Percentiles rank a stretch among this genome's conserved stretches.
Conservation (phyloP, 2,113 vertebrate species). For the Struthidea cinerea region DNA sequence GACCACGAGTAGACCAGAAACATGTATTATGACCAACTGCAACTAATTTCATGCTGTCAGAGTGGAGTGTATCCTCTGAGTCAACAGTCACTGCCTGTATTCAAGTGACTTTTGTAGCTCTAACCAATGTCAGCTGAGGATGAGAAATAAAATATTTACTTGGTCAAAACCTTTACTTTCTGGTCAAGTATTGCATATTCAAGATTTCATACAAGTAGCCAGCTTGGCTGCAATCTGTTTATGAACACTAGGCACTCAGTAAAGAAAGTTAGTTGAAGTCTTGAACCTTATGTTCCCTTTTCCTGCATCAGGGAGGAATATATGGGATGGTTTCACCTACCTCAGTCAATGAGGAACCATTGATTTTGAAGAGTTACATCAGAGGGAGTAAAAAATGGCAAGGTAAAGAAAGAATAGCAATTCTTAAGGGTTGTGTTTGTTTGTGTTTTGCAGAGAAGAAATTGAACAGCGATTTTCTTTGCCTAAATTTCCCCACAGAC, state of each 20-base stretch:
- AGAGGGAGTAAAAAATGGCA: not conserved
- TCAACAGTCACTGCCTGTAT: not conserved
- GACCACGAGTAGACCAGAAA: not conserved
- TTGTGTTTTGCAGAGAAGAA: not conserved
- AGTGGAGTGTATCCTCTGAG: not conserved
- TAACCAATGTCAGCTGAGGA: not conserved
- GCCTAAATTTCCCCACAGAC: not conserved
- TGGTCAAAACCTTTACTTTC: not conserved
- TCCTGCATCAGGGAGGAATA: not conserved
- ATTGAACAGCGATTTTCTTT: not conserved
- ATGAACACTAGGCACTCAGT: not conserved
- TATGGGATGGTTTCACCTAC: not conserved
- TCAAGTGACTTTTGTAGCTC: not conserved
- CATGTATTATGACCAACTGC: not conserved
- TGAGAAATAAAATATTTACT: not conserved
- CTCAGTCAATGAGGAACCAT: not conserved
- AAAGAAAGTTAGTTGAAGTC: not conserved
- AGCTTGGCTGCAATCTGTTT: not conserved
- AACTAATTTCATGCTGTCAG: constrained; percentile 6
- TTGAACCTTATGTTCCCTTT: not conserved
- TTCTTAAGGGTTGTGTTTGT: not conserved
- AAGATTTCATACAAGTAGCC: not conserved
- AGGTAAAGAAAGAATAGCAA: not conserved
- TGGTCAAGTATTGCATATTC: not conserved
- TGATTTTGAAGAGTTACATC: not conserved